Conservation (phyloP, 2,888 invertebrate species). For the Sinelater perroti region DNA sequence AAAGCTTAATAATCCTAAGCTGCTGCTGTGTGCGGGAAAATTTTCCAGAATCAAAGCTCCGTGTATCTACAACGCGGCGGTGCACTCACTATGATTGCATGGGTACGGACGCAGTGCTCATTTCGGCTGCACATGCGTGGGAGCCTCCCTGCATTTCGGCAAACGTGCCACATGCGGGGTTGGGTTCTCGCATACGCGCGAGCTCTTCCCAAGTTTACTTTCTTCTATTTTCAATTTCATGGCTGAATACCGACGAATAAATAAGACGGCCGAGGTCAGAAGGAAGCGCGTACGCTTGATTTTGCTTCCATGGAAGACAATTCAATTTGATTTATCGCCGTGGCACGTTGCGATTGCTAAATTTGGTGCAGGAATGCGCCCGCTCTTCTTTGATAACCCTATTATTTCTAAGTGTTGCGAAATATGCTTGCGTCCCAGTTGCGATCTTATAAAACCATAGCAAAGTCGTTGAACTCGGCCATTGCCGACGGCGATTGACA, state of each 20-base stretch:
- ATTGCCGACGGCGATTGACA: no score
- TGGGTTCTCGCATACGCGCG: constrained; percentile 5
- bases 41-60: constrained; percentile 29
- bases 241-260: constrained; percentile 26
- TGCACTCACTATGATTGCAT: constrained; percentile 21
- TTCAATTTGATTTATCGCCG: constrained; percentile 25
- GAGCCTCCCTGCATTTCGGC: no score
- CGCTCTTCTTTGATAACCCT: no score
- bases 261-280: constrained; percentile 18
- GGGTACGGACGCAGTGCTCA: no score
- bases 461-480: no score
- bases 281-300: constrained; percentile 18
- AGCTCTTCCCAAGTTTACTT: constrained; percentile 16
- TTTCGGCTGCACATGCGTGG: no score
- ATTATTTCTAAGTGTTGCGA: no score
- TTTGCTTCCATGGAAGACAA: constrained; percentile 28
- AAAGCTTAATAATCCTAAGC: constrained; percentile 48
- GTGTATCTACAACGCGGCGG: constrained; percentile 22
- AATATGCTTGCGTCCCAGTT: no score
- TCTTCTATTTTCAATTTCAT: constrained; percentile 32
- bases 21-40: constrained; percentile 41
- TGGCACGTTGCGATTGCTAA: neutral
- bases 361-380: neutral
- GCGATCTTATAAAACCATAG: no score
- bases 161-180: no score